Percentiles rank a stretch among this genome's conserved stretches.
phyloP scores from a whole-genome alignment of 2,888 invertebrate genomes.

The Acanthoscelides obtectus region DNA sequence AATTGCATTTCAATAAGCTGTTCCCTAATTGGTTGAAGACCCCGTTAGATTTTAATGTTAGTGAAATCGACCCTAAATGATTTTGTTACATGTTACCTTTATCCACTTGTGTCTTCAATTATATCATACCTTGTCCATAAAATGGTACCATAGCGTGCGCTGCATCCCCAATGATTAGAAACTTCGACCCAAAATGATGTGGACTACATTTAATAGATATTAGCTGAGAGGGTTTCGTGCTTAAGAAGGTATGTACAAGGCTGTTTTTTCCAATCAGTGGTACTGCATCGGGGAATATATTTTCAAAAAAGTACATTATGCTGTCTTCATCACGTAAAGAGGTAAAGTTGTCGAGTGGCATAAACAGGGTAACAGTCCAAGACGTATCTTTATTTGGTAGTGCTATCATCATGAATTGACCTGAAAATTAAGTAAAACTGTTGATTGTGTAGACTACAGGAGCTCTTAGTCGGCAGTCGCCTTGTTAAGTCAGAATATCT shows the following conservation, averaged over 20 bases:
- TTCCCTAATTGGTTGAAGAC: too few relatives aligned
- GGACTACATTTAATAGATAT: slow-evolving; percentile 91
- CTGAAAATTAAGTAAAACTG: slow-evolving; percentile 32
- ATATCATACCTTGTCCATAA: slow-evolving; percentile 79
- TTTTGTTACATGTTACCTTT: too few relatives aligned
- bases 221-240: slow-evolving; percentile 70
- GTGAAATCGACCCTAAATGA: too few relatives aligned
- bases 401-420: slow-evolving; percentile 91
- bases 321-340: slow-evolving; percentile 57
- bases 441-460: too few relatives aligned
- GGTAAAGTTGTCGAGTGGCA: slow-evolving; percentile 81
- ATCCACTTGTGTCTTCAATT: too few relatives aligned
- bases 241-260: slow-evolving; percentile 71
- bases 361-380: slow-evolving; percentile 95
- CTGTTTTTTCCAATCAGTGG: slow-evolving; percentile 72
- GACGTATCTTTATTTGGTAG: slow-evolving; percentile 89
- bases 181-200: slow-evolving; percentile 73
- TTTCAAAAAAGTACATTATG: slow-evolving; percentile 71
- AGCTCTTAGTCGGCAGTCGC: too few relatives aligned
- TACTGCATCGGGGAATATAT: slow-evolving; percentile 81
- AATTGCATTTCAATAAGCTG: too few relatives aligned
- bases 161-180: slow-evolving; percentile 88
- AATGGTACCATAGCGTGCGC: slow-evolving; percentile 99
- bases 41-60: too few relatives aligned
- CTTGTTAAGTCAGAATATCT: too few relatives aligned